Evolutionary conservation across 2,888 invertebrate species (phyloP), one percentile per base, ranked within the genome.

Genomic region (Carpatolechia fugitivella): DNA sequence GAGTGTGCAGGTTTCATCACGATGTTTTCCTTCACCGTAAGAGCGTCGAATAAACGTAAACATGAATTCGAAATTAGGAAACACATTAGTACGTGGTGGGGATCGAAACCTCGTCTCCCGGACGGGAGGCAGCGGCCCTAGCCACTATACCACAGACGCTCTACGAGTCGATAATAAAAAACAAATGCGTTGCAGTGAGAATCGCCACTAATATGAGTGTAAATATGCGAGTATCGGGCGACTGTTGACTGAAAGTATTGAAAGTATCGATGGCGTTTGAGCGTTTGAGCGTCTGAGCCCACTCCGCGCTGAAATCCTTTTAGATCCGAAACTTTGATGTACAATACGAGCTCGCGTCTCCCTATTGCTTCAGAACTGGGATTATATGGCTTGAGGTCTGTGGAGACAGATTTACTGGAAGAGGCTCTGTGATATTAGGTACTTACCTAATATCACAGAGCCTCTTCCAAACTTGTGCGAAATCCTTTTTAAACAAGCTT

Each of bases 301-400:
- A 16, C 20, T 13, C 51, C 16, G 30, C n/a, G 29, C 29, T 53
- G 50, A 48, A 64, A 72, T 70, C 68, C 66, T 62, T 76, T 76
- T 72, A 76, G 55, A 63, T 60, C 59, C 63, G 59, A 67, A 70
- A 69, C 69, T 75, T 74, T 70, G 63, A 70, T 66, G 65, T 65
- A 60, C 63, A 59, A 54, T 60, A 61, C 58, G 59, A 62, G 62
- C 64, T 53, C 56, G 56, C 61, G 54, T 55, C 56, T 56, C 53
- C 16, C 36, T 52, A 50, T 44, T 18, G 55, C 56, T 61, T 33
- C 47, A 47, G 40, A 54, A 56, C 59, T 57, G 56, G 63, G 66
- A 64, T 69, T 69, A 67, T 51, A 47, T 56, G 44, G 18, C 46
- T 44, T 20, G 50, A 51, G 29, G 35, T n/a, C 31, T 52, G 52